Percentiles rank a stretch among this genome's conserved stretches.
These are phyloP conservation scores for Pituophis catenifer DNA, from an alignment of 2,113 vertebrate species.

Conservation along the genomic window DNA sequence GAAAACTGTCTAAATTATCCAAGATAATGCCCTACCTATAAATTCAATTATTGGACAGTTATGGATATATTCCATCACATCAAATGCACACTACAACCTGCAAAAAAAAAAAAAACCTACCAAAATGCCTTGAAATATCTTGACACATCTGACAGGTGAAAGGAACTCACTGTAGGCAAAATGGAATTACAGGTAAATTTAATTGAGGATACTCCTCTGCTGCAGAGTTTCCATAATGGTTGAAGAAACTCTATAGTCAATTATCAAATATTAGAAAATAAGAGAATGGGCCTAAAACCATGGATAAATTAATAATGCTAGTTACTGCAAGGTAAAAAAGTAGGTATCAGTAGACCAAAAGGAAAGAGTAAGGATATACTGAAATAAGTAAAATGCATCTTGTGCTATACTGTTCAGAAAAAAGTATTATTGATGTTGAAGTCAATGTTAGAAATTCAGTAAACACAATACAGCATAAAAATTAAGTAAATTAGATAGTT, in stretches of 20 bases:
- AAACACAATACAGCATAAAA: neutral
- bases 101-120: neutral
- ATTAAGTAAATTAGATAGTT: neutral
- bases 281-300: neutral
- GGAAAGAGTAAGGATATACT: neutral
- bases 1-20: too few relatives aligned
- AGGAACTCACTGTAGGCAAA: neutral
- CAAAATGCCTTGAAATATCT: neutral
- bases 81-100: neutral
- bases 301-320: neutral
- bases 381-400: neutral
- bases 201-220: neutral
- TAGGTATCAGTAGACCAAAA: neutral
- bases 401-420: neutral
- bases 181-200: neutral
- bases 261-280: neutral
- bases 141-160: neutral
- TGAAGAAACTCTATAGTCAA: neutral
- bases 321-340: neutral
- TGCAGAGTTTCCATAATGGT: neutral
- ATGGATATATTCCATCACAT: neutral
- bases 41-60: neutral
- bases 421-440: neutral
- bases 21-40: neutral
- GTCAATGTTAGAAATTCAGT: neutral